Evolutionary conservation across 2,113 vertebrate genomes (phyloP).

Genomic region (Collichthys lucidus): DNA sequence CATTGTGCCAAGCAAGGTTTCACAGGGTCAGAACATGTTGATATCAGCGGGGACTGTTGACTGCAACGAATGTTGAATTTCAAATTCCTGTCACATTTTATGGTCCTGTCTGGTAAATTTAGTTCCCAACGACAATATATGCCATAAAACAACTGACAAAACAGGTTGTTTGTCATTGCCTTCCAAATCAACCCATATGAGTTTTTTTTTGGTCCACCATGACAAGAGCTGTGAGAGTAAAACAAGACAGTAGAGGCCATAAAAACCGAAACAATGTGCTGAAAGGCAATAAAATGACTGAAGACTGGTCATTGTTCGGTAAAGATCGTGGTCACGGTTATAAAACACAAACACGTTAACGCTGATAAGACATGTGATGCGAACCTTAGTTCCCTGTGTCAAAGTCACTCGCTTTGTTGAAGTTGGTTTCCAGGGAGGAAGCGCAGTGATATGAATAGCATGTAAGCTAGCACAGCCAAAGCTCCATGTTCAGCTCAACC

Average conservation of each 20-base stretch:
- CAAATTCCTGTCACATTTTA: neutral
- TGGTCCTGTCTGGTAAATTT: neutral
- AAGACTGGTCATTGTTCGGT: neutral
- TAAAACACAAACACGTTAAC: neutral
- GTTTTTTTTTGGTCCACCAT: too few species aligned
- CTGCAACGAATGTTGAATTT: too few species aligned
- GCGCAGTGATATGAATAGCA: conserved; percentile 4
- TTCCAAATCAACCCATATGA: neutral
- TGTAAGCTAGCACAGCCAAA: neutral
- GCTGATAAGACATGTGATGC: neutral
- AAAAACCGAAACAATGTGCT: neutral
- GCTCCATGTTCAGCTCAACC: conserved; percentile 27
- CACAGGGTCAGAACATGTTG: conserved; percentile 30
- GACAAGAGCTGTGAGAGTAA: neutral
- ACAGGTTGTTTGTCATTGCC: neutral
- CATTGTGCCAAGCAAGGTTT: conserved; percentile 48
- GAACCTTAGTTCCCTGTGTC: neutral
- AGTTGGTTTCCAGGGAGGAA: neutral
- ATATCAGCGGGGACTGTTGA: neutral
- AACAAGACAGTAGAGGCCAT: neutral
- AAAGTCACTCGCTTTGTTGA: neutral
- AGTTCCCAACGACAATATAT: neutral
- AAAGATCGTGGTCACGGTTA: neutral
- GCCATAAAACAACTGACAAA: neutral
- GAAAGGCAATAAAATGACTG: neutral